Conservation (phyloP, 2,113 vertebrate genomes). For the Budorcas taxicolor region DNA sequence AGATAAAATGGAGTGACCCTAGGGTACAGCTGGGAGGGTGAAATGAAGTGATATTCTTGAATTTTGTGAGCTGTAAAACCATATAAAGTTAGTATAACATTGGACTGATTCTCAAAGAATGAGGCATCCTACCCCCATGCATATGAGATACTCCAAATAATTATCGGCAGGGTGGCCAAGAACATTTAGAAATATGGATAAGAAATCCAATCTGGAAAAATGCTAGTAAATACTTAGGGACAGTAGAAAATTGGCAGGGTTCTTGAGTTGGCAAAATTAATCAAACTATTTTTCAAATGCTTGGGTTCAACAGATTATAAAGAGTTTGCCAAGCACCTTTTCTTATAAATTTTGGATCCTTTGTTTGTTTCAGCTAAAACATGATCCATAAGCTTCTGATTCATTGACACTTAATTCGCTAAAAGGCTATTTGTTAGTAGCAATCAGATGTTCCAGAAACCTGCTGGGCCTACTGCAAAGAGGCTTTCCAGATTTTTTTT, state of each 20-base stretch:
- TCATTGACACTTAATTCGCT: slow-evolving; percentile 21
- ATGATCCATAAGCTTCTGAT: slow-evolving; percentile 11
- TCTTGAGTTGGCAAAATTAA: slow-evolving; percentile 50
- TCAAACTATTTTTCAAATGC: slow-evolving; percentile 58
- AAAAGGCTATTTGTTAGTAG: not conserved
- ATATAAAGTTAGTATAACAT: not conserved
- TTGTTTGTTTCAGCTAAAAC: slow-evolving; percentile 40
- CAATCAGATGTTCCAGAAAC: not conserved
- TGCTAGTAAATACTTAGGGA: slow-evolving; percentile 28
- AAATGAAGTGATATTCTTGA: not conserved
- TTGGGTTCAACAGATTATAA: slow-evolving; percentile 46
- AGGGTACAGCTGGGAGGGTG: too few species aligned
- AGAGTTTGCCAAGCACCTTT: slow-evolving; percentile 46
- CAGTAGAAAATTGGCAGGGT: slow-evolving; percentile 40
- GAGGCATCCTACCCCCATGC: not conserved
- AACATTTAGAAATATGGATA: slow-evolving; percentile 42
- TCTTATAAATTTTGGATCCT: not conserved
- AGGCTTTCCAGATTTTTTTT: not conserved
- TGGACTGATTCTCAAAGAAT: not conserved
- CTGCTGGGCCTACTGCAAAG: too few species aligned
- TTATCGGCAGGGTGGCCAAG: slow-evolving; percentile 23
- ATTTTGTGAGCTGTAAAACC: not conserved
- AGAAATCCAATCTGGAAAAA: slow-evolving; percentile 47
- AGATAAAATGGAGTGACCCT: not conserved
- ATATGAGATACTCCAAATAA: not conserved